phyloP scores from a whole-genome alignment of 2,113 vertebrate genomes.

The human region GRCh38 chr15:58238501-58239000 shows the following conservation, averaged over 20 bases:
- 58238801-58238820: background rate
- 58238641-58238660: background rate
- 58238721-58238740: background rate
- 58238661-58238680: background rate
- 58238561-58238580: slow-evolving; percentile 17
- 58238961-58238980: background rate
- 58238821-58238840: background rate
- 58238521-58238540: slow-evolving; percentile 35
- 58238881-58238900: background rate
- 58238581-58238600: background rate
- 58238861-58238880: background rate
- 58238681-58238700: background rate
- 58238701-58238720: background rate
- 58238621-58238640: background rate
- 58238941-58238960: background rate
- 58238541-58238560: slow-evolving; percentile 16
- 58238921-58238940: background rate
- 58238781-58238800: background rate
- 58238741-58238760: background rate
- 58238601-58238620: slow-evolving; percentile 10
- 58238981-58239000: background rate
- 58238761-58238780: background rate
- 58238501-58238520: slow-evolving; percentile 17
- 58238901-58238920: background rate
- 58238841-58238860: background rate